Evolutionary conservation across 2,797 vertebrate species (phyloP).

Genomic region (Tinamus major): DNA sequence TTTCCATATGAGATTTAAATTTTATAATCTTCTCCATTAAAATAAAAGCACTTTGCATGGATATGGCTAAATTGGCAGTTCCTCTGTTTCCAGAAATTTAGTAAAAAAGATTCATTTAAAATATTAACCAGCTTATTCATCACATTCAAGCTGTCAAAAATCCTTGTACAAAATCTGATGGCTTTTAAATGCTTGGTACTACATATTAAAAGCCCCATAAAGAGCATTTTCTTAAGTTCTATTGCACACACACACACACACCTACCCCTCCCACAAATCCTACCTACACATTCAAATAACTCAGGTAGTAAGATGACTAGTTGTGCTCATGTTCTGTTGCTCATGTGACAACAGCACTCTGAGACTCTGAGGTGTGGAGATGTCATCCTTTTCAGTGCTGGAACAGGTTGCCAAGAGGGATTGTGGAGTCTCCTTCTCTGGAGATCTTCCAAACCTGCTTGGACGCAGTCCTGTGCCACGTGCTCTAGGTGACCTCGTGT

Average conservation of each 20-base stretch:
- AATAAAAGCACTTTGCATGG: not conserved
- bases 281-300: not conserved
- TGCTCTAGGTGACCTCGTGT: too few relatives aligned
- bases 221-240: constrained; percentile 16
- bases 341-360: too few relatives aligned
- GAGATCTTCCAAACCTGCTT: too few relatives aligned
- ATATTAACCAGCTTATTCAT: constrained; percentile 13
- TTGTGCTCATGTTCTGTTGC: too few relatives aligned
- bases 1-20: not conserved
- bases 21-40: not conserved
- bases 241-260: not conserved
- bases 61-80: not conserved
- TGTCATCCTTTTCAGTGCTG: too few relatives aligned
- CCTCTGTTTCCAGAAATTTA: not conserved
- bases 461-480: too few relatives aligned
- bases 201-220: constrained; percentile 23
- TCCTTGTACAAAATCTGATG: constrained; percentile 33
- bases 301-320: not conserved
- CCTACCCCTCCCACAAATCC: not conserved
- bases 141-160: not conserved
- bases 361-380: too few relatives aligned
- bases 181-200: not conserved
- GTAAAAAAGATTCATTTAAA: not conserved
- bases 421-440: too few relatives aligned
- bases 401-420: too few relatives aligned